phyloP scores from a whole-genome alignment of 1,140 invertebrate species.

The Drosophila sturtevanti region DNA sequence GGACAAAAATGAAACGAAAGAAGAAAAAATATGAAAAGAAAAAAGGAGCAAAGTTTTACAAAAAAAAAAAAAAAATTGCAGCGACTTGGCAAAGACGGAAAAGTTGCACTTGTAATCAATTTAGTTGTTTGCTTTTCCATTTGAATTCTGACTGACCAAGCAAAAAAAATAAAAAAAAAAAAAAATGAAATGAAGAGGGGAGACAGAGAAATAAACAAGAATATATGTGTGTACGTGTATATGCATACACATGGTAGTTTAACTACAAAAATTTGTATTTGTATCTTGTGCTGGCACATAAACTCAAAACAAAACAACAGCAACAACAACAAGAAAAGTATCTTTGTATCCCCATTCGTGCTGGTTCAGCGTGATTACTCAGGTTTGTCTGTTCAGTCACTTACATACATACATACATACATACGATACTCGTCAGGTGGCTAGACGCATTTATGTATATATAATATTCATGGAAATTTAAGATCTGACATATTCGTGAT shows the following conservation, averaged over 20 bases:
- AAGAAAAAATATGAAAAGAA: constrained; percentile 19
- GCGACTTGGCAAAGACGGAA: constrained; percentile 1
- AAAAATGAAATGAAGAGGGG: constrained; percentile 28
- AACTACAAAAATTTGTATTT: constrained; percentile 22
- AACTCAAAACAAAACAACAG: constrained; percentile 42
- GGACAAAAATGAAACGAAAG: too few relatives aligned
- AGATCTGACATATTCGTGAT: not conserved
- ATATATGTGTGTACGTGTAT: constrained; percentile 26
- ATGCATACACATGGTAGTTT: constrained; percentile 37
- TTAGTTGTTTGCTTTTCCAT: constrained; percentile 62
- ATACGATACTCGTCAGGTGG: not conserved
- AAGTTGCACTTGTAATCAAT: constrained; percentile 66
- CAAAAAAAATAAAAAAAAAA: constrained; percentile 28
- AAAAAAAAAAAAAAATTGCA: not conserved
- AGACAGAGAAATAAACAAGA: constrained; percentile 8
- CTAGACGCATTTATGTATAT: constrained; percentile 4
- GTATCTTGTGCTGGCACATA: constrained; percentile 70
- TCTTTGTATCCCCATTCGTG: constrained; percentile 47
- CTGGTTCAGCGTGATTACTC: constrained; percentile 71
- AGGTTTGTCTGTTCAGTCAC: constrained; percentile 41
- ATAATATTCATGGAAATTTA: not conserved
- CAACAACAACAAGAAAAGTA: constrained; percentile 45
- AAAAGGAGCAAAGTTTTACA: constrained; percentile 9
- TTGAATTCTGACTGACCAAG: constrained; percentile 66
- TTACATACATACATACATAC: too few relatives aligned